These are phyloP conservation scores for Lonchura striata DNA, from an alignment of 2,113 vertebrate species.

Conservation along the genomic window DNA sequence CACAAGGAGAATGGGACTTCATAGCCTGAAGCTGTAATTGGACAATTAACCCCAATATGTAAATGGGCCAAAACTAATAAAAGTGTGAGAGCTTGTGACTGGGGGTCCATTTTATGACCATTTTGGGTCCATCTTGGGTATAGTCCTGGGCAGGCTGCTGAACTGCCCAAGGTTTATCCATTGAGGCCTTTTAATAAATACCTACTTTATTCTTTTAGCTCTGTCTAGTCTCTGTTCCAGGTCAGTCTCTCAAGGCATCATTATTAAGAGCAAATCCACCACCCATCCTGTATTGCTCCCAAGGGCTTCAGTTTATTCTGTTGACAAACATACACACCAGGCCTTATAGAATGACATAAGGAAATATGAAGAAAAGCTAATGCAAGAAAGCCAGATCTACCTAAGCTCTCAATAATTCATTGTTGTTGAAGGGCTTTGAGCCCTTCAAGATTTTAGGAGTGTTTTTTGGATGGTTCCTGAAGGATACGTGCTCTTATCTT, in stretches of 20 bases:
- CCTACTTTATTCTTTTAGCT: not conserved
- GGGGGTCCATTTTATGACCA: not conserved
- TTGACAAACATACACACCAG: not conserved
- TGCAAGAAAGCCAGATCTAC: not conserved
- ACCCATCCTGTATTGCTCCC: accelerated
- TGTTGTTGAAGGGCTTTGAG: not conserved
- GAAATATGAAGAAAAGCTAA: not conserved
- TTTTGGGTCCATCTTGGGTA: not conserved
- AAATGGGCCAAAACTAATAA: not conserved
- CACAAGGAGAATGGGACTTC: not conserved
- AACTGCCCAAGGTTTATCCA: not conserved
- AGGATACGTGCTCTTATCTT: not conserved
- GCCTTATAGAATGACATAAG: not conserved
- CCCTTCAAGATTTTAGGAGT: not conserved
- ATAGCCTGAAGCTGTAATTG: not conserved
- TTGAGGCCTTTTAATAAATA: not conserved
- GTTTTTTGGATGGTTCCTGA: not conserved
- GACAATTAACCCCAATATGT: not conserved
- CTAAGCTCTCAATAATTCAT: not conserved
- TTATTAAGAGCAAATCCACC: not conserved
- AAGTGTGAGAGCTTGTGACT: not conserved
- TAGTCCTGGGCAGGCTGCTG: not conserved
- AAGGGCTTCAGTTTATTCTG: not conserved
- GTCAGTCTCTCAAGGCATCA: not conserved
- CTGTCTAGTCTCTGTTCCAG: not conserved